phyloP scores from a whole-genome alignment of 2,113 vertebrate genomes.

The Nesoenas mayeri region DNA sequence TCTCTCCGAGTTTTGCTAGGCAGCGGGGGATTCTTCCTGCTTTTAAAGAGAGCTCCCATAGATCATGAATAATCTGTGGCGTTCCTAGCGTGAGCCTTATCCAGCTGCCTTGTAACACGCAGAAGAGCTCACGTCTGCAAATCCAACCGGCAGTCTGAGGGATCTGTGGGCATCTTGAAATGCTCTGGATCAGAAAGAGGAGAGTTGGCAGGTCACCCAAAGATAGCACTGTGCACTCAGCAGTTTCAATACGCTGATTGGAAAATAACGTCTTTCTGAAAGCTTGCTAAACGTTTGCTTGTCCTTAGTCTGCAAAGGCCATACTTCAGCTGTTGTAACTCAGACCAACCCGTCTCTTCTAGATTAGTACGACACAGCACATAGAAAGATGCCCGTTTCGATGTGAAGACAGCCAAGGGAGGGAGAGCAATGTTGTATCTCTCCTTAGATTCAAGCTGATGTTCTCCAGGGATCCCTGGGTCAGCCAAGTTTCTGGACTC shows the following conservation, averaged over 20 bases:
- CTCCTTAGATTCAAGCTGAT: background rate
- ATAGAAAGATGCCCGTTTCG: background rate
- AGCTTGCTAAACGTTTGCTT: background rate
- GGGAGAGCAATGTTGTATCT: background rate
- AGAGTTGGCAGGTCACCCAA: background rate
- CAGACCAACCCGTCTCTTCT: background rate
- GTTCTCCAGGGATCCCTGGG: background rate
- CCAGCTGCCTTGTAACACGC: background rate
- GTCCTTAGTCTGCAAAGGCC: background rate
- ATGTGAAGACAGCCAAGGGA: background rate
- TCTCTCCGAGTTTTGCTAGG: slow-evolving; percentile 2
- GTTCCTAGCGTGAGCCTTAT: background rate
- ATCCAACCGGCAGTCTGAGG: background rate
- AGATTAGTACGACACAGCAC: no score
- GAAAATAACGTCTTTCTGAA: background rate
- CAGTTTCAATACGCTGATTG: background rate
- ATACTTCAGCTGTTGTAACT: background rate
- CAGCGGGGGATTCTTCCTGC: slow-evolving; percentile 34
- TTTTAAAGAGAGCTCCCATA: slow-evolving; percentile 28
- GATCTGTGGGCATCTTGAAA: background rate
- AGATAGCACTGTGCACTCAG: background rate
- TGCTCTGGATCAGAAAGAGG: background rate
- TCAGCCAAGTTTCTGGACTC: background rate
- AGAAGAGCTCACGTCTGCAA: background rate
- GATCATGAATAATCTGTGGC: background rate